These are phyloP conservation scores for Rynchops niger DNA, from an alignment of 2,113 vertebrate genomes.

Conservation along the genomic window DNA sequence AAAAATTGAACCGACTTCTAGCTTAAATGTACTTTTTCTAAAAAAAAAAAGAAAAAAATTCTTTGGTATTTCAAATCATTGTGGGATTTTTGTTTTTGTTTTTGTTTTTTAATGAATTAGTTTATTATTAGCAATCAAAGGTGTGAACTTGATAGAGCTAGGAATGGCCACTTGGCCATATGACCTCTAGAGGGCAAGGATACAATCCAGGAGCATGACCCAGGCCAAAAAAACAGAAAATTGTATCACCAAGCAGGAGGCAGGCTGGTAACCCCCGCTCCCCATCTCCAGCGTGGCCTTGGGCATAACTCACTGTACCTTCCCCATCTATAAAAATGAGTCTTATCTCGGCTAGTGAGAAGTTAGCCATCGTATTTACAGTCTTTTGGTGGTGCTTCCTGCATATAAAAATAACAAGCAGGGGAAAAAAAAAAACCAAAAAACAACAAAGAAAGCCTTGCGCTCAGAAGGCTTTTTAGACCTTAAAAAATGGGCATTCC, in stretches of 20 bases:
- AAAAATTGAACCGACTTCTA: not conserved
- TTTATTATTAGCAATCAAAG: not conserved
- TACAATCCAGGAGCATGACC: not conserved
- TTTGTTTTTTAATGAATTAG: not conserved
- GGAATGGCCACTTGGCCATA: not conserved
- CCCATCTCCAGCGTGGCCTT: not conserved
- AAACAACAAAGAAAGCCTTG: not conserved
- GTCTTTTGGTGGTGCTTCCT: not conserved
- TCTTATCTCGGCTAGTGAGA: not conserved
- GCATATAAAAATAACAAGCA: not conserved
- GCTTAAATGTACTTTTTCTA: fast-evolving
- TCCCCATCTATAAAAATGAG: not conserved
- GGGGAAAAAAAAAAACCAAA: not conserved
- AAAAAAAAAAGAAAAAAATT: not conserved
- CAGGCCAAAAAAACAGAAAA: not conserved
- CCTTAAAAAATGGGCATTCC: not conserved
- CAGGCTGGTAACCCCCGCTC: not conserved
- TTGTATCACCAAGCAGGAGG: not conserved
- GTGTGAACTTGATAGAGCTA: not conserved
- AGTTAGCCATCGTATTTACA: not conserved
- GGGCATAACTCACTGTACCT: not conserved
- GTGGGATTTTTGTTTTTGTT: no score
- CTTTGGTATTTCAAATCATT: not conserved
- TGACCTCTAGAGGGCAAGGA: not conserved
- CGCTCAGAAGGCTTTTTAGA: not conserved